Percentiles rank a stretch among this genome's conserved stretches.
Conservation (phyloP, 2,888 invertebrate genomes). For the Epirrhoe alternata region DNA sequence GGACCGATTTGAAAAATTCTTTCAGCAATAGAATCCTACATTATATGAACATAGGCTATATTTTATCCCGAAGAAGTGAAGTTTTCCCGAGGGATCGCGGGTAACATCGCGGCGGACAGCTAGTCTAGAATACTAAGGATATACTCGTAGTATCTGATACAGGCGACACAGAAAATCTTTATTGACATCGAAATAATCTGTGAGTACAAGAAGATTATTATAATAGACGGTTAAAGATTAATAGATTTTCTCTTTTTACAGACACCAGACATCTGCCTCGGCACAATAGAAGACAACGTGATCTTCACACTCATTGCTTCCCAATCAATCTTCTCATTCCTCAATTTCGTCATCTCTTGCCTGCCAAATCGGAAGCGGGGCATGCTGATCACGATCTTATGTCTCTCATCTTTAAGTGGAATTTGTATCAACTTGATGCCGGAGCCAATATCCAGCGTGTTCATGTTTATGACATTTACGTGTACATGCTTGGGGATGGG, state of each 20-base stretch:
- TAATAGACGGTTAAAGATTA: too few relatives aligned
- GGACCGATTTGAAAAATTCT: too few relatives aligned
- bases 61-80: too few relatives aligned
- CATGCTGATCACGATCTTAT: conserved; percentile 75
- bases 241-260: conserved; percentile 50
- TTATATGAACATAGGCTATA: too few relatives aligned
- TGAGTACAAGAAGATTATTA: too few relatives aligned
- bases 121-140: too few relatives aligned
- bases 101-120: too few relatives aligned
- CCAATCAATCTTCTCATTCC: conserved; percentile 85
- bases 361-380: conserved; percentile 83
- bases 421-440: conserved; percentile 69
- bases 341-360: conserved; percentile 84
- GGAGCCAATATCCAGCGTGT: conserved; percentile 73
- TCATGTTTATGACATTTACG: conserved; percentile 73
- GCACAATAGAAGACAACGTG: conserved; percentile 84
- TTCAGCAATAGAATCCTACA: too few relatives aligned
- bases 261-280: conserved; percentile 73
- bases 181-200: too few relatives aligned
- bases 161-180: too few relatives aligned
- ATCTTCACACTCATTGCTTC: conserved; percentile 88
- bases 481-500: conserved; percentile 78
- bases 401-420: conserved; percentile 84
- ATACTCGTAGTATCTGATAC: too few relatives aligned
- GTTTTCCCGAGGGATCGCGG: too few relatives aligned